Evolutionary conservation across 2,888 invertebrate species (phyloP).

Genomic region (Oithona nana): DNA sequence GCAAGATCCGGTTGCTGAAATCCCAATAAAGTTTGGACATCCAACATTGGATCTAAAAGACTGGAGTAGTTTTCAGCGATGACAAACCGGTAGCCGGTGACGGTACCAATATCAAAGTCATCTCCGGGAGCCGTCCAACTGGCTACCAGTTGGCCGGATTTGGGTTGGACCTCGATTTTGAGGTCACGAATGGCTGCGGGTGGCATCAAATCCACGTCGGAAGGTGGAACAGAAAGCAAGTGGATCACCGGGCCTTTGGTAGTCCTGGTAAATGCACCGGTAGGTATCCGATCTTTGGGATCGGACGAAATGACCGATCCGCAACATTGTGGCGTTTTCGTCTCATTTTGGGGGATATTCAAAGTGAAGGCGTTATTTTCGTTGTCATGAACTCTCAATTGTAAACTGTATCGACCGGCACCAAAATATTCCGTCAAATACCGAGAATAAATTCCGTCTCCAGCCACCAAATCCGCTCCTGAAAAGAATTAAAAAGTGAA

Average conservation of each 20-base stretch:
- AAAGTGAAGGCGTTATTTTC: slow-evolving; percentile 20
- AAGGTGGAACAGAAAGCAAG: slow-evolving; percentile 19
- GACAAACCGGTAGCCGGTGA: slow-evolving; percentile 20
- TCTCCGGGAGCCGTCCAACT: slow-evolving; percentile 40
- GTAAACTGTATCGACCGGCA: slow-evolving; percentile 24
- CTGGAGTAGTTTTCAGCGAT: background rate
- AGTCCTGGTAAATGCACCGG: slow-evolving; percentile 34
- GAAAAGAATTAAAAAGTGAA: slow-evolving; percentile 18
- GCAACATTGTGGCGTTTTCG: slow-evolving; percentile 29
- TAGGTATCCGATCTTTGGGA: slow-evolving; percentile 18
- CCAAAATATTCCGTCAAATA: slow-evolving; percentile 33
- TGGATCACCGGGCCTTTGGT: slow-evolving; percentile 20
- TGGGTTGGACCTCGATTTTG: slow-evolving; percentile 30
- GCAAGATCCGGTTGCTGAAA: background rate
- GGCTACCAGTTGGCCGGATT: slow-evolving; percentile 32
- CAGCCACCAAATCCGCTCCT: slow-evolving; percentile 43
- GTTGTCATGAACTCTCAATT: slow-evolving; percentile 22
- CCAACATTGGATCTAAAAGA: background rate
- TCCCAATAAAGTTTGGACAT: background rate
- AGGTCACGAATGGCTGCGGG: slow-evolving; percentile 39
- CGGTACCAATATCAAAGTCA: slow-evolving; percentile 25
- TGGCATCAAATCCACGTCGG: slow-evolving; percentile 27
- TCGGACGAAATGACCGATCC: slow-evolving; percentile 26
- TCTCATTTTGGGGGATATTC: background rate
- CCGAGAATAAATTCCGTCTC: slow-evolving; percentile 44